Base-by-base conservation (phyloP, 2,113 vertebrate genomes). In the Melanerpes aurifrons region DNA sequence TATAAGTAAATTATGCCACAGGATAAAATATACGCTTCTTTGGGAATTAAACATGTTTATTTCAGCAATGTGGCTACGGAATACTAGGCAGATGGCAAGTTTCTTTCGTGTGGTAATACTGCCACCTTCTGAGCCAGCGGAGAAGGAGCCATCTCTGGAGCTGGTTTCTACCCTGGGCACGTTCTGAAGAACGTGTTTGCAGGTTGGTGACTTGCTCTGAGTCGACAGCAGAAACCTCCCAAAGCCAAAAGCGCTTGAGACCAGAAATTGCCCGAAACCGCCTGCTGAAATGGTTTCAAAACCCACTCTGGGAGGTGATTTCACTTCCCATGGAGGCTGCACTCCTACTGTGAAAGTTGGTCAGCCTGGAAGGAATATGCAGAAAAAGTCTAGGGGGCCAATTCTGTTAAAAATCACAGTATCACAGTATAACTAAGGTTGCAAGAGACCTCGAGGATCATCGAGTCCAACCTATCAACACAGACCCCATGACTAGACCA, bases 61-160 rank as follows among this genome's bases (percentile, higher is more conserved):
- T 97, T 97, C 97, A 97, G 96, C 94, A 92, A 37, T 66, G 96
- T 87, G 80, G 64, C 50, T 91, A 29, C 89, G 35, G 69, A 96
- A 40, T 92, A 91, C 13, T 82, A 89, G 19, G 12, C 16, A 83
- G 82, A 67, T 56, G 54, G 75, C 17, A 62, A 53, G 32, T 70
- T 95, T 95, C 75, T 98, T 98, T 97, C 97, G 70, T 98, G 99
- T 96, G 97, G 98, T 97, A 97, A 98, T 92, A 98, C 98, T 99
- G 98, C 99, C 99, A 99, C 98, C 99, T 99, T 97, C 98, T 98
- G 98, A 98, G 94, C 58, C 31, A 40, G 71, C 56, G 66, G 40
- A 91, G 98, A 96, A 99, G 95, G 97, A 58, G 97, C 89, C 47
- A 54, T 75, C 26, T 50, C 32, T 86, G 81, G 26, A 56, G 54